phyloP scores from a whole-genome alignment of 2,888 invertebrate genomes.

The Sycophila texana region DNA sequence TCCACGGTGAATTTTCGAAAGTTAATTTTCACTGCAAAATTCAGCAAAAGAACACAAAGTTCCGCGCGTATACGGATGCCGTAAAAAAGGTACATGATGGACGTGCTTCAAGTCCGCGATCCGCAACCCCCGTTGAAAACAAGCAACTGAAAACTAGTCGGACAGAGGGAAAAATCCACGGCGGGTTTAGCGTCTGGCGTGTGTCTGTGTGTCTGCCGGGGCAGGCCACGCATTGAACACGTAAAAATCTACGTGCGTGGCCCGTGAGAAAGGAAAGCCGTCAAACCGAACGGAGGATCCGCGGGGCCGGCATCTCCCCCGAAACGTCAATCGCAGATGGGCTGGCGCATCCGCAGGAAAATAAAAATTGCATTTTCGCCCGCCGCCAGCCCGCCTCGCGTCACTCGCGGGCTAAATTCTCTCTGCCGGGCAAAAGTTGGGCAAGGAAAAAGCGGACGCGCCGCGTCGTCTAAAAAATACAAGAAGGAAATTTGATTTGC shows the following conservation, averaged over 20 bases:
- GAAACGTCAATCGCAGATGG: constrained; percentile 43
- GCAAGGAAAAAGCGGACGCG: constrained; percentile 26
- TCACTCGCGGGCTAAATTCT: constrained; percentile 48
- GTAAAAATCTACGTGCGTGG: constrained; percentile 18
- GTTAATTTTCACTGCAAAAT: no score
- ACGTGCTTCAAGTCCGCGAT: no score
- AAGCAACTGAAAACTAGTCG: not conserved
- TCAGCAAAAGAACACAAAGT: no score
- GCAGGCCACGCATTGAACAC: not conserved
- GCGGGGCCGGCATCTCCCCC: not conserved
- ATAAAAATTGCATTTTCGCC: constrained; percentile 50
- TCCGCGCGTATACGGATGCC: no score
- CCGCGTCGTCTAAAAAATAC: not conserved
- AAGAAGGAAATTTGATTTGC: constrained; percentile 38
- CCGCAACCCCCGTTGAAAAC: no score
- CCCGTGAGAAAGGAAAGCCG: constrained; percentile 8
- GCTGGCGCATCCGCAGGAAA: constrained; percentile 10
- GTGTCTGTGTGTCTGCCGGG: not conserved
- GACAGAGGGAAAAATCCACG: constrained; percentile 13
- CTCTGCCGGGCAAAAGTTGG: constrained; percentile 15
- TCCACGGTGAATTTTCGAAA: no score
- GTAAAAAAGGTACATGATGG: no score
- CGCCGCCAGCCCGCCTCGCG: not conserved
- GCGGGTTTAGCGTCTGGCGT: not conserved
- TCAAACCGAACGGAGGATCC: constrained; percentile 24